phyloP scores from a whole-genome alignment of 2,797 vertebrate species.

The Scleropages formosus region DNA sequence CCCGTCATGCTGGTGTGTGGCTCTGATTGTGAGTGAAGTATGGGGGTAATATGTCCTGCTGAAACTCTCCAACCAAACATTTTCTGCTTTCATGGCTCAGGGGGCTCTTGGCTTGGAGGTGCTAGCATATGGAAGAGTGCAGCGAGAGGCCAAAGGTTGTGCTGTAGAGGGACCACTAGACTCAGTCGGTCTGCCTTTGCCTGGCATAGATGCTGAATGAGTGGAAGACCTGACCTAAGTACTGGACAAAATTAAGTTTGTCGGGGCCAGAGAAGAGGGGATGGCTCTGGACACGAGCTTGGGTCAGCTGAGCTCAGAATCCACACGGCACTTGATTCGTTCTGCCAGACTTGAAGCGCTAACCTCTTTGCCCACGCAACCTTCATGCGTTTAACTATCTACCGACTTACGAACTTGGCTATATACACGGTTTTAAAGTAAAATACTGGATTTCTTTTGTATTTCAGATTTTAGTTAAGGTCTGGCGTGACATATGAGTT shows the following conservation, averaged over 20 bases:
- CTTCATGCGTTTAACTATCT: no score
- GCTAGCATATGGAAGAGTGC: slow-evolving; percentile 63
- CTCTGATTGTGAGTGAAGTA: background rate
- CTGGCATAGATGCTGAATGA: slow-evolving; percentile 29
- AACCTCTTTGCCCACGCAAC: no score
- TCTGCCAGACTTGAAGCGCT: background rate
- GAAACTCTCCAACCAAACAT: background rate
- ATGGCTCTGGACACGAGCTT: background rate
- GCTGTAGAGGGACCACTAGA: slow-evolving; percentile 43
- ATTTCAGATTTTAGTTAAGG: no score
- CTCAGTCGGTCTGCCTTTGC: background rate
- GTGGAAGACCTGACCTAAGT: slow-evolving; percentile 43
- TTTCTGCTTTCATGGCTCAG: background rate
- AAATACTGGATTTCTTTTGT: no score
- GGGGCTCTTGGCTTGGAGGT: slow-evolving; percentile 50
- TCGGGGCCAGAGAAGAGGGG: slow-evolving; percentile 13
- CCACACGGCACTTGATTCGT: background rate
- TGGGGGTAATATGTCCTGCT: background rate
- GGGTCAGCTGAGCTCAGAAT: background rate
- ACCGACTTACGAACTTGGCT: no score
- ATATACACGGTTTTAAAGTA: no score
- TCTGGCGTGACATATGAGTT: no score
- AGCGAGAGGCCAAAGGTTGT: slow-evolving; percentile 51
- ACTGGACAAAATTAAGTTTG: slow-evolving; percentile 50
- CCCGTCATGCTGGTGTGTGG: background rate